Evolutionary conservation across 2,888 invertebrate species (phyloP).

Genomic region (Alitta virens): DNA sequence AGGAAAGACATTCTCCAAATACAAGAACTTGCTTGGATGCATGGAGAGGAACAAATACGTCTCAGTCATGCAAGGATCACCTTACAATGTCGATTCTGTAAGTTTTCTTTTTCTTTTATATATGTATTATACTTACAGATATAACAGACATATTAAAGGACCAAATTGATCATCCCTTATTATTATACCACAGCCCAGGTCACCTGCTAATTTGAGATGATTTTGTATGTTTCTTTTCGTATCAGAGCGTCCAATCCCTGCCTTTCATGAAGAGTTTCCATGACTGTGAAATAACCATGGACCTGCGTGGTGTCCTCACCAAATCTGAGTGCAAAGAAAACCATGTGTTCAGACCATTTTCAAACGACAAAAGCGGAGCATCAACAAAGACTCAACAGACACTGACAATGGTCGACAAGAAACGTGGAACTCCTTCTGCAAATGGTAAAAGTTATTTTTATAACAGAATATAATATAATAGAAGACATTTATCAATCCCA

Average conservation of each 20-base stretch:
- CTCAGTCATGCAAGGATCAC: conserved; percentile 44
- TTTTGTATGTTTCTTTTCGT: neutral
- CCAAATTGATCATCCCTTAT: too few relatives aligned
- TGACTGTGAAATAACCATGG: conserved; percentile 67
- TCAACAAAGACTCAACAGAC: conserved; percentile 55
- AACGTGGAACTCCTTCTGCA: neutral
- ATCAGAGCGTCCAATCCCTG: conserved; percentile 40
- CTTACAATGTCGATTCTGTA: conserved; percentile 40
- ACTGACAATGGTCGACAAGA: conserved; percentile 31
- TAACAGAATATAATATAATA: too few relatives aligned
- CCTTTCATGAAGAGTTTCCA: conserved; percentile 60
- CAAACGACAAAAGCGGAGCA: conserved; percentile 8
- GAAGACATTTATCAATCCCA: too few relatives aligned
- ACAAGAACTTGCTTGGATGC: conserved; percentile 46
- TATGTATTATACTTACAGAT: too few relatives aligned
- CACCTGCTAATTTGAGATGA: too few relatives aligned
- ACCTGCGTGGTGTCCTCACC: conserved; percentile 66
- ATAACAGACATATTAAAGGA: too few relatives aligned
- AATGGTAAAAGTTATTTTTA: too few relatives aligned
- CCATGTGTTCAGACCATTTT: conserved; percentile 72
- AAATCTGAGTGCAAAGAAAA: conserved; percentile 68
- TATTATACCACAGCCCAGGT: too few relatives aligned
- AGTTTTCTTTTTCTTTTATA: too few relatives aligned
- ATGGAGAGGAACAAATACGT: conserved; percentile 38
- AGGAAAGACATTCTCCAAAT: conserved; percentile 37